phyloP scores from a whole-genome alignment of 2,888 invertebrate species.

The Gymnoscelis rufifasciata region DNA sequence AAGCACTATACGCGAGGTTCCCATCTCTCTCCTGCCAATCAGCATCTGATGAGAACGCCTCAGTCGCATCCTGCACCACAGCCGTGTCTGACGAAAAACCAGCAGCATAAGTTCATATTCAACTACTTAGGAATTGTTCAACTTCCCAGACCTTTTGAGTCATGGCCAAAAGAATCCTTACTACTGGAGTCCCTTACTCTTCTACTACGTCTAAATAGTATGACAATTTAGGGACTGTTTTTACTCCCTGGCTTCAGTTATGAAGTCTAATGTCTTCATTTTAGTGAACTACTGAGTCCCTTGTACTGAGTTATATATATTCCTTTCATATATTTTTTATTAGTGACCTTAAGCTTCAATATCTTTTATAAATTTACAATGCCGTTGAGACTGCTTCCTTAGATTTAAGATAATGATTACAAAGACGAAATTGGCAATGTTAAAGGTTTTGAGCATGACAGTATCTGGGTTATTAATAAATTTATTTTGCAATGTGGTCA shows the following conservation, averaged over 20 bases:
- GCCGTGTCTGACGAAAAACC: slow-evolving; percentile 83
- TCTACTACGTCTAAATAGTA: no score
- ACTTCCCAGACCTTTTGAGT: no score
- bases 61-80: slow-evolving; percentile 84
- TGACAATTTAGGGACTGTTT: no score
- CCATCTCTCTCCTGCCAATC: slow-evolving; percentile 86
- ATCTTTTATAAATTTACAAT: not conserved
- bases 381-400: slow-evolving; percentile 1
- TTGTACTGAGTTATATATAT: no score
- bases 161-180: no score
- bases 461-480: slow-evolving; percentile 64
- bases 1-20: slow-evolving; percentile 86
- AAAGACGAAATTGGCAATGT: slow-evolving; percentile 52
- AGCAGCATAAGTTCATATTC: slow-evolving; percentile 65
- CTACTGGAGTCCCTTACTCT: no score
- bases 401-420: slow-evolving; percentile 30
- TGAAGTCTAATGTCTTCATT: no score
- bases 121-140: not conserved
- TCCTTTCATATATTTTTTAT: not conserved
- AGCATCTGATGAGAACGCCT: slow-evolving; percentile 80
- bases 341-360: not conserved
- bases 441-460: not conserved
- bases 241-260: no score
- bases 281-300: no score
- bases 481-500: slow-evolving; percentile 60